Evolutionary conservation across 2,797 vertebrate genomes (phyloP).

Genomic region (Pseudochromis fuscus): DNA sequence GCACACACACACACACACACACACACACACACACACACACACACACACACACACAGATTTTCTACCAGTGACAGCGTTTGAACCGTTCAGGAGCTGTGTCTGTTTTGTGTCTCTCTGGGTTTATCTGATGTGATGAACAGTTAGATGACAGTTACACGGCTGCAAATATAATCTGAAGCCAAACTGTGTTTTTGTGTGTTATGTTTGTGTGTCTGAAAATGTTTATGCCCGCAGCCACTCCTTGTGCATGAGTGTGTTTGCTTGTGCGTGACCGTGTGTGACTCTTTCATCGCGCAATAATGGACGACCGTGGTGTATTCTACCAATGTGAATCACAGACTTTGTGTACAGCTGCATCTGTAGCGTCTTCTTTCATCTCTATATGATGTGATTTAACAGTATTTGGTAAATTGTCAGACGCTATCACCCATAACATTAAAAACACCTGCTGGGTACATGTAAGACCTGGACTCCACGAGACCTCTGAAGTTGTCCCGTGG

Average conservation of each 20-base stretch:
- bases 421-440: too few species aligned
- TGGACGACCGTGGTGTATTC: not conserved
- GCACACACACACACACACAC: not conserved
- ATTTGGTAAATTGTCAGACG: too few species aligned
- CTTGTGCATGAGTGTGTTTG: not conserved
- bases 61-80: slow-evolving; percentile 10
- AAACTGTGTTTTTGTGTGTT: slow-evolving; percentile 22
- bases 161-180: slow-evolving; percentile 35
- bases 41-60: not conserved
- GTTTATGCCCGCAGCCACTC: slow-evolving; percentile 2
- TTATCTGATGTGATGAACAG: slow-evolving; percentile 18
- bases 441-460: too few species aligned
- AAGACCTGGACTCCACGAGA: too few species aligned
- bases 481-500: too few species aligned
- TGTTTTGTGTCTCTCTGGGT: slow-evolving; percentile 37
- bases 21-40: not conserved
- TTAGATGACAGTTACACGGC: slow-evolving; percentile 25
- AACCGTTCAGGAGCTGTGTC: slow-evolving; percentile 16
- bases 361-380: too few species aligned
- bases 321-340: not conserved
- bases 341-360: too few species aligned
- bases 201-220: not conserved
- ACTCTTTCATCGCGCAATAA: not conserved
- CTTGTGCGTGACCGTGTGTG: not conserved
- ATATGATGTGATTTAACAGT: too few species aligned